Evolutionary conservation across 2,888 invertebrate genomes (phyloP).

Genomic region (Timandra comae): DNA sequence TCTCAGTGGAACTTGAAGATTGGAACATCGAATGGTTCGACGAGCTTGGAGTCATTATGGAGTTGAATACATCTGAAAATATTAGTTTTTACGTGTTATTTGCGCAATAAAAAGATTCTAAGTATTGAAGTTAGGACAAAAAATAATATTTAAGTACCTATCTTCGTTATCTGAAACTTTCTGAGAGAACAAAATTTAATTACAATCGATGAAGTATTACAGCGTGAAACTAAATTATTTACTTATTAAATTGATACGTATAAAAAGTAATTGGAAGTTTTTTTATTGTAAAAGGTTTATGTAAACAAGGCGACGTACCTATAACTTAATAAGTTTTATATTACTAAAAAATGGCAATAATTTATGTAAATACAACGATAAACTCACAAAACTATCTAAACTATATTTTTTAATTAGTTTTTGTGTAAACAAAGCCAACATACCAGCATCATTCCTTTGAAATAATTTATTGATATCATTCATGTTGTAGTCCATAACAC

Average conservation of each 20-base stretch:
- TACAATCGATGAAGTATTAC: neutral
- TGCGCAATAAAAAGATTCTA: too few species aligned
- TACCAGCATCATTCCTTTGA: conserved; percentile 13
- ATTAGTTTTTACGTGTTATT: too few species aligned
- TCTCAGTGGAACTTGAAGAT: conserved; percentile 59
- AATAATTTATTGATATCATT: conserved; percentile 11
- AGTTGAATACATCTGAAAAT: conserved; percentile 36
- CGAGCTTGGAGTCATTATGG: conserved; percentile 13
- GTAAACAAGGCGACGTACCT: too few species aligned
- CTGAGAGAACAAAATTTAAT: neutral
- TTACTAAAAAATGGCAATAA: too few species aligned
- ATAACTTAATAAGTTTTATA: too few species aligned
- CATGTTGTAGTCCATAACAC: conserved; percentile 6
- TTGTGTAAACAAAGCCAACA: neutral
- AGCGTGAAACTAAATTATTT: neutral
- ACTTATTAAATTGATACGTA: neutral
- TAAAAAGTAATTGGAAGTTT: neutral
- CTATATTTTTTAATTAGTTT: too few species aligned
- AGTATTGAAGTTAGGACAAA: neutral
- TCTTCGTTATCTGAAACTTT: neutral
- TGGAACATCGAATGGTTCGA: conserved; percentile 28
- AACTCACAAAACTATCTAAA: too few species aligned
- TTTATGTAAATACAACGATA: too few species aligned
- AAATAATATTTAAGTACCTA: neutral
- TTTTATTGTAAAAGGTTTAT: too few species aligned